Evolutionary conservation across 2,888 invertebrate species (phyloP), one percentile per base, ranked within the genome.

Genomic region (Chrysina gloriosa): DNA sequence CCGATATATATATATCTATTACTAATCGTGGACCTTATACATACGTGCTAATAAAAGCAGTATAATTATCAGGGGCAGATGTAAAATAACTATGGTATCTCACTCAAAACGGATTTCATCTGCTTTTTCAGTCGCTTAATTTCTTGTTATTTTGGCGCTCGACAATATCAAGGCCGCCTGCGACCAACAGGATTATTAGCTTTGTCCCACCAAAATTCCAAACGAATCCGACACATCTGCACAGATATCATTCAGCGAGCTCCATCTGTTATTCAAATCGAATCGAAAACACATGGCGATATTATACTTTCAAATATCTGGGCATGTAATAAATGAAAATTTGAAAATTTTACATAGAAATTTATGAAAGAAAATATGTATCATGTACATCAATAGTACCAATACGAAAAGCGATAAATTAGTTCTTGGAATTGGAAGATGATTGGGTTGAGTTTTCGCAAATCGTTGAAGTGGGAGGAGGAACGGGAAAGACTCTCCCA

Each of bases 271-370:
- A 56, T 52, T 61, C 52, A 65, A 63, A 52, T 71, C 65, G 70
- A 75, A 76, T 77, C 76, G 77, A 77, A 77, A 75, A 75, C 74
- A 67, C 14, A 39, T 39, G 42, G 36, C 21, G 63, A 63, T 27
- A 39, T 52, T 52, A 39, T 65, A 39, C 52, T 42, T 65, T 36
- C 50, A 65, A 65, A 50, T 50, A 48, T 31, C 52, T 9, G 16
- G 2, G 2, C 52, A 14, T 36, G 1, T 36, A 36, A 36, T 36
- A 36, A 36, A 36, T 36, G 36, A 5, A 45, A 45, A 45, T 16
- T 45, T 21, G 21, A 21, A 45, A 21, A 21, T 9, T 45, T 45
- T n/a, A n/a, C n/a, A n/a, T n/a, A n/a, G n/a, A n/a, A n/a, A n/a
- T n/a, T n/a, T n/a, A n/a, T n/a, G n/a, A n/a, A n/a, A n/a, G n/a